These are phyloP conservation scores for Ctenopoma multispine DNA, from an alignment of 2,797 vertebrate genomes.

Conservation along the genomic window DNA sequence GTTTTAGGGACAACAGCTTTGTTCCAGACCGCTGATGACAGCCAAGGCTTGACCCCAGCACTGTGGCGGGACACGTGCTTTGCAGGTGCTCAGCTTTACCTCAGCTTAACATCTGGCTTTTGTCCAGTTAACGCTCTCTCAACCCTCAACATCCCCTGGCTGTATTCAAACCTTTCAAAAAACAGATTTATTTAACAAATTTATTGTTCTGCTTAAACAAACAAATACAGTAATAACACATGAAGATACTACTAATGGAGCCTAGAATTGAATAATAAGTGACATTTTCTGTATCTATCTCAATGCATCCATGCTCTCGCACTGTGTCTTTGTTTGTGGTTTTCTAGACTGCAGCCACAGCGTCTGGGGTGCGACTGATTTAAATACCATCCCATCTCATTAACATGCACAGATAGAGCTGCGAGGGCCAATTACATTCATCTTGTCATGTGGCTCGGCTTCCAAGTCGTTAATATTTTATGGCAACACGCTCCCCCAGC, in stretches of 20 bases:
- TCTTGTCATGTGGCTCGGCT: conserved; percentile 86
- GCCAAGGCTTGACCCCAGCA: conserved; percentile 48
- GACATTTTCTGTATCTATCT: conserved; percentile 74
- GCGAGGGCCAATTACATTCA: conserved; percentile 89
- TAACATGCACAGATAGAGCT: conserved; percentile 88
- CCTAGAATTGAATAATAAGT: conserved; percentile 55
- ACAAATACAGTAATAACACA: conserved; percentile 21
- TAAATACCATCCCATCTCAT: conserved; percentile 88
- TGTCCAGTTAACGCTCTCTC: conserved; percentile 37
- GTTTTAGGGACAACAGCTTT: conserved; percentile 65
- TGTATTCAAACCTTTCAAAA: conserved; percentile 23
- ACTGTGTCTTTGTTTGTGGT: conserved; percentile 79
- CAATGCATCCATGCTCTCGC: conserved; percentile 65
- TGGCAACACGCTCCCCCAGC: conserved; percentile 82
- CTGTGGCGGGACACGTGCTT: conserved; percentile 60
- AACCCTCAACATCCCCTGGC: background rate
- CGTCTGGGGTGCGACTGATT: conserved; percentile 78
- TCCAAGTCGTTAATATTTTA: conserved; percentile 89
- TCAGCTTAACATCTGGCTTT: conserved; percentile 51
- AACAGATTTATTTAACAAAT: conserved; percentile 18
- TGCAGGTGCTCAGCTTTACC: conserved; percentile 68
- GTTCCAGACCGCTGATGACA: conserved; percentile 64
- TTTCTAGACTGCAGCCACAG: conserved; percentile 73
- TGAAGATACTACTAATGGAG: conserved; percentile 28
- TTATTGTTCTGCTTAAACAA: conserved; percentile 17